Percentiles rank a stretch among this genome's conserved stretches.
Evolutionary conservation across 2,888 invertebrate genomes (phyloP).

Genomic region (Drosophila mettleri): DNA sequence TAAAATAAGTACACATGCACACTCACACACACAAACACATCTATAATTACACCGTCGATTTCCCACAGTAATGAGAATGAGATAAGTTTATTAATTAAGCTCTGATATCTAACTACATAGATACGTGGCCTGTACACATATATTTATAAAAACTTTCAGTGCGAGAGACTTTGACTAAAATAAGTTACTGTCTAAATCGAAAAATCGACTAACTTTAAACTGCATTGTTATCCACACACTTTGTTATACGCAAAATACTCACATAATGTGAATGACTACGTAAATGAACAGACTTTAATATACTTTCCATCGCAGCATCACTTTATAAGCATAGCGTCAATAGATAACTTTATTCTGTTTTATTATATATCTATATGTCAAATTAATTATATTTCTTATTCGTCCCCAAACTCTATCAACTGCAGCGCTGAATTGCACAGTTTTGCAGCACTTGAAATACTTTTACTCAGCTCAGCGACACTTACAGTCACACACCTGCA

Average conservation of each 20-base stretch:
- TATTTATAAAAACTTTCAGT: conserved; percentile 28
- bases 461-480: conserved; percentile 52
- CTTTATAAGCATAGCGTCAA: conserved; percentile 55
- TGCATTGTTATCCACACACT: conserved; percentile 34
- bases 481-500: conserved; percentile 61
- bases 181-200: conserved; percentile 53
- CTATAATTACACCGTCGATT: conserved; percentile 22
- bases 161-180: conserved; percentile 61
- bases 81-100: conserved; percentile 61
- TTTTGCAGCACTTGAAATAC: conserved; percentile 62
- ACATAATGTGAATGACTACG: conserved; percentile 27
- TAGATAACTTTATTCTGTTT: conserved; percentile 29
- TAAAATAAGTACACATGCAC: conserved; percentile 49
- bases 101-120: conserved; percentile 45
- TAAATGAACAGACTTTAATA: conserved; percentile 31
- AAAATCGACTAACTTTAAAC: conserved; percentile 31
- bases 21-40: conserved; percentile 33
- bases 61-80: conserved; percentile 62
- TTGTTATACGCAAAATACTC: conserved; percentile 50
- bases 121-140: conserved; percentile 27
- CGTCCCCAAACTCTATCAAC: conserved; percentile 38
- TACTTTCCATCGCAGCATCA: conserved; percentile 20
- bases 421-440: conserved; percentile 34
- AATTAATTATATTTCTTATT: conserved; percentile 44
- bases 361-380: conserved; percentile 36